Evolutionary conservation across 2,888 invertebrate genomes (phyloP).

Genomic region (Pollenia amentaria): DNA sequence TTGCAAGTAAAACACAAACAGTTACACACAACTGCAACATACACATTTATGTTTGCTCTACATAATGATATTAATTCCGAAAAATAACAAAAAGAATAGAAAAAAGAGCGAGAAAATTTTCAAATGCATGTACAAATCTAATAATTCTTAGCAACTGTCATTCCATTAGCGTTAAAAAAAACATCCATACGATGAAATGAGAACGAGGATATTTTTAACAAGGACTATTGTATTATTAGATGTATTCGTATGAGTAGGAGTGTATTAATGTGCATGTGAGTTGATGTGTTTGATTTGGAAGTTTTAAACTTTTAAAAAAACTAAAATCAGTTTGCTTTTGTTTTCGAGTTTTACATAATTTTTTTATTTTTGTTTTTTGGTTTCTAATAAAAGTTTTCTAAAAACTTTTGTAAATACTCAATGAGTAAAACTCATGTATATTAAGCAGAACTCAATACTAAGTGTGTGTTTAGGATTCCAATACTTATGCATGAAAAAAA

Average conservation of each 20-base stretch:
- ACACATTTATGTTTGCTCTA: slow-evolving; percentile 40
- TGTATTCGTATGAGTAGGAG: not conserved
- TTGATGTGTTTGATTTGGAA: slow-evolving; percentile 1
- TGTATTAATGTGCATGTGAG: not conserved
- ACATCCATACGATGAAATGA: slow-evolving; percentile 67
- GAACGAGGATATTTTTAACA: slow-evolving; percentile 48
- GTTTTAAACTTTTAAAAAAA: slow-evolving; percentile 38
- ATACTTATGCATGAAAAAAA: slow-evolving; percentile 7
- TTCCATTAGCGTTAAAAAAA: slow-evolving; percentile 74
- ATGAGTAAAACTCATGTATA: not conserved
- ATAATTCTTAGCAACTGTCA: slow-evolving; percentile 78
- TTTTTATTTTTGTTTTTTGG: not conserved
- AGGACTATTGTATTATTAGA: not conserved
- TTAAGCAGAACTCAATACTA: not conserved
- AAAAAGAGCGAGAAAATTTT: slow-evolving; percentile 30
- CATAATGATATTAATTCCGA: slow-evolving; percentile 67
- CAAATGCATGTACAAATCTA: slow-evolving; percentile 77
- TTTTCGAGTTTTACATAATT: not conserved
- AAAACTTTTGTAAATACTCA: slow-evolving; percentile 49
- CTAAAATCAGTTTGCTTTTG: slow-evolving; percentile 28
- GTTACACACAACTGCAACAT: not conserved
- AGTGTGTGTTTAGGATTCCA: not conserved
- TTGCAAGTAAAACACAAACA: slow-evolving; percentile 50
- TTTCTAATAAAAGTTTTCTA: slow-evolving; percentile 25
- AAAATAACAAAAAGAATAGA: slow-evolving; percentile 44